Evolutionary conservation across 1,140 invertebrate genomes (phyloP), one percentile per base, ranked within the genome.

Genomic region (Drosophila navojoa): DNA sequence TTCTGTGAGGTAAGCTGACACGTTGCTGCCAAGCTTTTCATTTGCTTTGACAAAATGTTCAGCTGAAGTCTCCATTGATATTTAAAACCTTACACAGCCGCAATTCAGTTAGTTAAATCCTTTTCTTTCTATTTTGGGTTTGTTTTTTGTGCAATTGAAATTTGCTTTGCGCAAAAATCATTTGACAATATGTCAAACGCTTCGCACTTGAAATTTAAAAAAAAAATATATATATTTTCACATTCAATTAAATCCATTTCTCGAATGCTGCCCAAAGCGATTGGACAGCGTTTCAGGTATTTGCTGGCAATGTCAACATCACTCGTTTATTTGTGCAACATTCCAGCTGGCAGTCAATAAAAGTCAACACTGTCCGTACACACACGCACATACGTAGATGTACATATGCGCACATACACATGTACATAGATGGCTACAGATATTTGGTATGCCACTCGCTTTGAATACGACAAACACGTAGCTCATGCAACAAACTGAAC

Each of bases 311-410:
- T 42, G 45, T 60, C 35, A 60, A 68, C 22, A 60, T 6, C 35
- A 32, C 45, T 22, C 16, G 38, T 63, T 53, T 74, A 50, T 75
- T 63, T 52, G 45, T 40, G 22, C 40, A 52, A 25, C 9, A 42
- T 32, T 72, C 16, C 29, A 62, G 54, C 32, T 52, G 42, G 16
- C 49, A 49, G 67, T 40, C 59, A 57, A 82, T 82, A 76, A 79
- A 82, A 76, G 71, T 71, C 80, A 82, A 69, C 60, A 61, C 16
- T 49, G 11, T 22, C 11, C 35, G 13, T 38, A 38, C 11, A 38
- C 11, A 38, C 40, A 29, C 29, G 15, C 4, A 45, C 25, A 29
- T 11, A 22, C 19, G 38, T 11, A 42, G 15, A 15, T 15, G 11
- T 42, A 59, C 2, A 27, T 10, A 19, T 22, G 25, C 16, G 19